Conservation (phyloP, 2,113 vertebrate species). For the Sphyrna mokarran region DNA sequence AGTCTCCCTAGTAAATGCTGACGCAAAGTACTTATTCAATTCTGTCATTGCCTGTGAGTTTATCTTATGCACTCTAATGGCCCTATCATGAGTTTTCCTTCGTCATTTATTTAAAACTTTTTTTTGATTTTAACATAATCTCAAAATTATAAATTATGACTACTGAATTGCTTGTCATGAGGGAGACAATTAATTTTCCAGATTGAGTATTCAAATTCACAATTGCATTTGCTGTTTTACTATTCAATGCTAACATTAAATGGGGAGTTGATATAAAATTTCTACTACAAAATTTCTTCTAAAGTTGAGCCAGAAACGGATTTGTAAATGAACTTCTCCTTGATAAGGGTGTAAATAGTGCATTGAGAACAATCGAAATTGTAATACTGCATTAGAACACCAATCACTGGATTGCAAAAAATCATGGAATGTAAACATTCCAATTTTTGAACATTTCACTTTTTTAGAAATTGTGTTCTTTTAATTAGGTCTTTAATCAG, state of each 20-base stretch:
- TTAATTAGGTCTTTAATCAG: neutral
- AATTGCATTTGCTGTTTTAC: neutral
- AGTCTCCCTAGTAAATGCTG: neutral
- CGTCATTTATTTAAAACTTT: neutral
- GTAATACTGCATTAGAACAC: neutral
- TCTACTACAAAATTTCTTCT: neutral
- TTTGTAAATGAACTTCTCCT: neutral
- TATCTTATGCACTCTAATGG: neutral
- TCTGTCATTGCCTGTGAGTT: neutral
- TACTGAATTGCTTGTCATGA: neutral
- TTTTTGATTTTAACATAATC: neutral
- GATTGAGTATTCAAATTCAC: neutral
- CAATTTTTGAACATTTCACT: neutral
- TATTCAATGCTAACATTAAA: neutral
- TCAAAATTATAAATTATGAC: constrained; percentile 7
- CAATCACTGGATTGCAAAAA: neutral
- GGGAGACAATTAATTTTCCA: neutral
- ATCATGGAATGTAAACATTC: neutral
- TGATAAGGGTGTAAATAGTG: neutral
- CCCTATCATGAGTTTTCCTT: neutral
- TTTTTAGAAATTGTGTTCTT: neutral
- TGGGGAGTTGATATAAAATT: neutral
- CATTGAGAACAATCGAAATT: constrained; percentile 10
- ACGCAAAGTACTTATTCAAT: neutral
- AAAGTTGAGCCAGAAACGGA: neutral